Evolutionary conservation across 2,113 vertebrate species (phyloP).

Genomic region (Gasterosteus aculeatus): DNA sequence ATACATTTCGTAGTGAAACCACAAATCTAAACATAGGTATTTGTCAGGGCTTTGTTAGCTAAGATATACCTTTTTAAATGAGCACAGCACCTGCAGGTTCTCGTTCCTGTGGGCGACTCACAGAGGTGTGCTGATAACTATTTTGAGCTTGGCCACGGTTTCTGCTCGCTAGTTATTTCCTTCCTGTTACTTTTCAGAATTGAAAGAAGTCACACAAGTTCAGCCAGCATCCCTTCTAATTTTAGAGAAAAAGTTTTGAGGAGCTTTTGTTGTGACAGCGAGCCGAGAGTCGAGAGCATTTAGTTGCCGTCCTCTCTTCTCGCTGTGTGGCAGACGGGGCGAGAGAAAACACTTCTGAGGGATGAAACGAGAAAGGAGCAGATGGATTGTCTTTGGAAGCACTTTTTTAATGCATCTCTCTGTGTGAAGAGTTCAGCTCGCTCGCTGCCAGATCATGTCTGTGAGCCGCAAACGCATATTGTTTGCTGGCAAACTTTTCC

Average conservation of each 20-base stretch:
- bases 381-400: constrained; percentile 47
- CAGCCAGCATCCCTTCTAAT: constrained; percentile 47
- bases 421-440: constrained; percentile 45
- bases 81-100: background rate
- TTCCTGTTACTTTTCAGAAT: constrained; percentile 7
- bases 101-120: background rate
- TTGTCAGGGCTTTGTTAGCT: background rate
- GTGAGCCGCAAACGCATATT: constrained; percentile 33
- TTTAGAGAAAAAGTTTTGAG: constrained; percentile 48
- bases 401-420: constrained; percentile 17
- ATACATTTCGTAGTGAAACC: background rate
- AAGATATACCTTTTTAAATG: background rate
- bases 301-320: constrained; percentile 14
- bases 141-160: constrained; percentile 1
- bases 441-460: constrained; percentile 13
- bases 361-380: constrained; percentile 36
- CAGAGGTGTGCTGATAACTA: background rate
- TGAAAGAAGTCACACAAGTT: constrained; percentile 31
- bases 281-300: constrained; percentile 18
- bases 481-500: constrained; percentile 40
- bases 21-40: background rate
- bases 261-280: constrained; percentile 12
- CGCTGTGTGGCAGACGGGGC: constrained; percentile 15
- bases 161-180: background rate
- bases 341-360: constrained; percentile 38